Evolutionary conservation across 2,113 vertebrate species (phyloP), one percentile per base, ranked within the genome.

Genomic region (Telmatochromis sp.): DNA sequence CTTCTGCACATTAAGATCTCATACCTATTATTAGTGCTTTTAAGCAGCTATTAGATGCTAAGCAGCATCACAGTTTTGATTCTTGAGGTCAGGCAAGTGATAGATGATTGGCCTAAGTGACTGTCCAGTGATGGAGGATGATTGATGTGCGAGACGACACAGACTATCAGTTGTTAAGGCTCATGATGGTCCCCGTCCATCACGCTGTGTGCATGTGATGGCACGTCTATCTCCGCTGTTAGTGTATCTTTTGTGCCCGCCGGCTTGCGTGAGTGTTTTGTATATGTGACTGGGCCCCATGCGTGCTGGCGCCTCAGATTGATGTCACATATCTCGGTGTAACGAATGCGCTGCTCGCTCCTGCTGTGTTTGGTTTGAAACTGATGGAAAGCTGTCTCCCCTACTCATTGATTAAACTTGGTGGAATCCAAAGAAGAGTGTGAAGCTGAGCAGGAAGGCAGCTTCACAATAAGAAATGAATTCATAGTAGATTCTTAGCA

Each of bases 121-220:
- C 90, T 87, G 84, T 88, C 85, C 73, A 57, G 87, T 86, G 84
- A 90, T 81, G 82, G 73, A 54, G 78, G 47, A 58, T 94, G 93
- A 94, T 92, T 95, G 95, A 95, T 92, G 89, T 81, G 53, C 73
- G 79, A 88, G 94, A 90, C 80, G 54, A 89, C 84, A 68, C 40
- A 23, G 91, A 86, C 93, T 86, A 84, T 90, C 90, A 93, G 88
- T 94, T 93, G 93, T 93, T 92, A 91, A 92, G 80, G 73, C 90
- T 92, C 92, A 89, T 86, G 88, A 93, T 89, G 91, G 90, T 92
- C 35, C 88, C 92, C 81, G 95, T 95, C 93, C 87, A 87, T 94
- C 93, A 95, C 47, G 42, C 57, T 87, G 89, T 68, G 83, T 82
- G 85, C 84, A 75, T 35, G 63, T 86, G 86, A 87, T 73, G 75